Conservation (phyloP, 2,797 vertebrate genomes). For the Anolis apletophallus region DNA sequence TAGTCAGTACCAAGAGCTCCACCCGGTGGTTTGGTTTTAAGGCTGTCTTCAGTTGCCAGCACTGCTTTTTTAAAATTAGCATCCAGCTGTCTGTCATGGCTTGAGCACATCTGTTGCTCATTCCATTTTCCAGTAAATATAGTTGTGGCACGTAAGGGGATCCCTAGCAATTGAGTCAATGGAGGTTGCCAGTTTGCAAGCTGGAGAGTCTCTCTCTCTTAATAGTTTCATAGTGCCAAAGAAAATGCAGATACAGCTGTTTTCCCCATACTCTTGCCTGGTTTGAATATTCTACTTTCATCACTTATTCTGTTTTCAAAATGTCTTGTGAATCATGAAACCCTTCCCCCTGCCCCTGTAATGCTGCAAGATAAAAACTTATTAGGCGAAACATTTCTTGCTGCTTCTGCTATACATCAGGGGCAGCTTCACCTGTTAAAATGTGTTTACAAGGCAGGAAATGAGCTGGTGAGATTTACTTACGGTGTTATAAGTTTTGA, state of each 20-base stretch:
- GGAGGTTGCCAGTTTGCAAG: not conserved
- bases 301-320: not conserved
- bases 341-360: not conserved
- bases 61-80: slow-evolving; percentile 15
- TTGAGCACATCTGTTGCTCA: slow-evolving; percentile 16
- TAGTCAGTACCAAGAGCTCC: slow-evolving; percentile 16
- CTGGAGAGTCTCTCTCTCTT: not conserved
- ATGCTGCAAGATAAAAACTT: not conserved
- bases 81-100: not conserved
- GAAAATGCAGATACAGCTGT: not conserved
- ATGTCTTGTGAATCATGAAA: not conserved
- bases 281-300: not conserved
- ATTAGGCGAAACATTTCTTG: not conserved
- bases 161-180: not conserved
- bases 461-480: not conserved
- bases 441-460: not conserved
- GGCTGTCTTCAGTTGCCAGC: not conserved
- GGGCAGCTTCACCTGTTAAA: not conserved
- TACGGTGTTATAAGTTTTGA: not conserved
- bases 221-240: not conserved
- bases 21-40: slow-evolving; percentile 5
- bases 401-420: not conserved
- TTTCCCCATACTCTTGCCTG: not conserved
- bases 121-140: slow-evolving; percentile 2
- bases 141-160: not conserved